Evolutionary conservation across 2,113 vertebrate genomes (phyloP), one percentile per base, ranked within the genome.

Genomic region (Raja brachyura): DNA sequence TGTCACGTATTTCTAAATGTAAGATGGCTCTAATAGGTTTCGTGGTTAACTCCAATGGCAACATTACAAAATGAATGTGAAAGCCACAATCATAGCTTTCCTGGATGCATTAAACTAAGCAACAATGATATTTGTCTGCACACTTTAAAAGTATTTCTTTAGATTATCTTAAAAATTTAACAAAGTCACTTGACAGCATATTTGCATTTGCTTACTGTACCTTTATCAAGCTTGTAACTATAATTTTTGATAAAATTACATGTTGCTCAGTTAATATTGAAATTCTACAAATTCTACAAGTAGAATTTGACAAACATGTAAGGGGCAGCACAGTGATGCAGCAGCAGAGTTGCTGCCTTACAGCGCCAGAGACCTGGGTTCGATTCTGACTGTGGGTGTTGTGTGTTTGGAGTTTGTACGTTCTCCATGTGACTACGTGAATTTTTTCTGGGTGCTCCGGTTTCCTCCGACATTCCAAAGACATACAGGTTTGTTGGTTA

Each of bases 1-100:
- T 90, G 66, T 22, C 33, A 68, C 70, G 31, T 25, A 28, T 92
- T 92, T 92, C 33, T 5, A 48, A 70, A 25, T 22, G 39, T 73
- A 90, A 90, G 63, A 70, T 39, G 88, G 33, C 18, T 92, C 18
- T 92, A 92, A 92, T 92, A 25, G 66, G 31, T 92, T 90, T 92
- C 39, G 59, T 73, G 88, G 70, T 92, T 92, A 73, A 33, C 48
- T 92, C 63, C 66, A 92, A 73, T 92, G 70, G 33, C 18, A 92
- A 31, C 39, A 92, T 92, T 92, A 92, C 33, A 22, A 92, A 73
- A 63, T 73, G 88, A 92, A 73, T 92, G 66, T 31, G 14, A 92
- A 48, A 92, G 68, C 63, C 31, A 48, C 8, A 25, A 39, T 92
- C 88, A 73, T 39, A 92, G 88, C 63, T 92, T 73, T 73, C 18